These are phyloP conservation scores for Syrista parreyssii DNA, from an alignment of 2,888 invertebrate species.

Conservation along the genomic window DNA sequence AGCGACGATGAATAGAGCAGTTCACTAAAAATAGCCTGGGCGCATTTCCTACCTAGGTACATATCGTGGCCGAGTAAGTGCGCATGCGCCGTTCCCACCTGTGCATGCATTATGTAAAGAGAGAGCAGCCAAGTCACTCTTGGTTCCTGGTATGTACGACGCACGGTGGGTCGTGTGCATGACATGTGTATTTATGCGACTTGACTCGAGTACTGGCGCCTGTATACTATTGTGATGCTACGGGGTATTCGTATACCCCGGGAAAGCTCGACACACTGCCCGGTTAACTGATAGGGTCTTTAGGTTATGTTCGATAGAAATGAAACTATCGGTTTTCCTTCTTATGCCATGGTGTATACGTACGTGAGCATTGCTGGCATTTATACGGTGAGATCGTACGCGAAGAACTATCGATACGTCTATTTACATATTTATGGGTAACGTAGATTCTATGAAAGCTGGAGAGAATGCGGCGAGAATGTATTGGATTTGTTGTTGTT, in stretches of 20 bases:
- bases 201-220: conserved; percentile 35
- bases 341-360: not conserved
- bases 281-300: not conserved
- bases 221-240: conserved; percentile 28
- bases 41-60: not conserved
- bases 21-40: conserved; percentile 32
- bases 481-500: not conserved
- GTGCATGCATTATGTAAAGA: conserved; percentile 20
- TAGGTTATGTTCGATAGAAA: not conserved
- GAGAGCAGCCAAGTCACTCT: conserved; percentile 3
- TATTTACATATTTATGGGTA: not conserved
- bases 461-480: not conserved
- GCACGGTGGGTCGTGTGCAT: conserved; percentile 10
- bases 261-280: conserved; percentile 13
- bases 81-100: not conserved
- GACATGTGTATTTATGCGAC: conserved; percentile 42
- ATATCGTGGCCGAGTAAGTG: not conserved
- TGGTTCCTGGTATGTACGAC: not conserved
- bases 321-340: not conserved
- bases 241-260: conserved; percentile 16
- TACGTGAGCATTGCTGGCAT: not conserved
- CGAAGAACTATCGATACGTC: not conserved
- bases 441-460: not conserved
- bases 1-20: conserved; percentile 35
- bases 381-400: not conserved